phyloP scores from a whole-genome alignment of 2,888 invertebrate species.

The Microctonus hyperodae region DNA sequence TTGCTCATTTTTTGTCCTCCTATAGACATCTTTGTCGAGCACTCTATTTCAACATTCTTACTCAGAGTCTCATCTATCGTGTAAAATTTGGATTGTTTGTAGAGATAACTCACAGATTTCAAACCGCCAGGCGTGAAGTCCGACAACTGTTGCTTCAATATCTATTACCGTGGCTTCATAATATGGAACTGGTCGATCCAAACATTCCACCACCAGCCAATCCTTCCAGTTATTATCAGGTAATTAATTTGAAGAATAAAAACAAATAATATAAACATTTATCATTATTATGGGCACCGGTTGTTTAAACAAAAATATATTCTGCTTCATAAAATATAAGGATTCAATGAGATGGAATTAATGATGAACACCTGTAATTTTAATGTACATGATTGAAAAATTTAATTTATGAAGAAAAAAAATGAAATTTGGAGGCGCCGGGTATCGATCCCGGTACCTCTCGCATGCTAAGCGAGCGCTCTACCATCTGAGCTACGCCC shows the following conservation, averaged over 20 bases:
- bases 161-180: slow-evolving; percentile 95
- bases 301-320: too few species aligned
- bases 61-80: neutral
- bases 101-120: slow-evolving; percentile 97
- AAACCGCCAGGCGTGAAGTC: slow-evolving; percentile 93
- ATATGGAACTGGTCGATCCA: slow-evolving; percentile 98
- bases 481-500: slow-evolving; percentile 62
- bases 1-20: slow-evolving; percentile 12
- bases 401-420: slow-evolving; percentile 27
- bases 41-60: slow-evolving; percentile 10
- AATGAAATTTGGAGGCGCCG: slow-evolving; percentile 43
- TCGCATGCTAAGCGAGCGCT: slow-evolving; percentile 62
- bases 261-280: too few species aligned
- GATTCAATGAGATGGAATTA: neutral
- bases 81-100: slow-evolving; percentile 43
- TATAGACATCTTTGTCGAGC: neutral
- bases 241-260: slow-evolving; percentile 53
- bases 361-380: neutral
- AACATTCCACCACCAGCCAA: slow-evolving; percentile 89
- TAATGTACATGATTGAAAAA: neutral
- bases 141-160: slow-evolving; percentile 91
- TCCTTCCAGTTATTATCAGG: slow-evolving; percentile 85
- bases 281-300: too few species aligned
- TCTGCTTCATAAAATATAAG: neutral
- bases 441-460: slow-evolving; percentile 52